Conservation (phyloP, 2,888 invertebrate genomes). For the Spicauda simplicius region DNA sequence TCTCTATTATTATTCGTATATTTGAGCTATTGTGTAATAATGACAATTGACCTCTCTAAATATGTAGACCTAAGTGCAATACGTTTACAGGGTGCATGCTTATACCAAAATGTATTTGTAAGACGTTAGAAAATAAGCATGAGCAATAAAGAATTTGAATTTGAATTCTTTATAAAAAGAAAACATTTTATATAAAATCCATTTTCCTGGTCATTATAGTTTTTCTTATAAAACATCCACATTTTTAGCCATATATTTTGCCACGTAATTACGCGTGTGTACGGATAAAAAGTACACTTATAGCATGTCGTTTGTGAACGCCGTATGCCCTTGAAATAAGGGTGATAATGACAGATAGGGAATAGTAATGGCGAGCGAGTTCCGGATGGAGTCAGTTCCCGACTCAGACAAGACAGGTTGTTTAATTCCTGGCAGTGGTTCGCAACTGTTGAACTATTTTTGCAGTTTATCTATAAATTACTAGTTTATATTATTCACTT, state of each 20-base stretch:
- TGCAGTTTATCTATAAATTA: too few species aligned
- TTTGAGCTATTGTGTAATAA: too few species aligned
- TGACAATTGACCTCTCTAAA: too few species aligned
- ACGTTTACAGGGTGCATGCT: too few species aligned
- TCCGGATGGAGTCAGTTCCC: conserved; percentile 66
- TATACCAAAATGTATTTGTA: too few species aligned
- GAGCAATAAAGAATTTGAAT: too few species aligned
- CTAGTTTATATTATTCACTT: too few species aligned
- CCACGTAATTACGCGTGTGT: not conserved
- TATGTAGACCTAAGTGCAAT: too few species aligned
- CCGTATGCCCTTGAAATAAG: not conserved
- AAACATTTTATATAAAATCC: too few species aligned
- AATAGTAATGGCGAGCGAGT: conserved; percentile 38
- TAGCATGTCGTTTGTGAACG: not conserved
- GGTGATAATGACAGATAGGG: not conserved
- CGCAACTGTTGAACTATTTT: conserved; percentile 42
- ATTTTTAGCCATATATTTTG: not conserved
- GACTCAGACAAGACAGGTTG: conserved; percentile 61
- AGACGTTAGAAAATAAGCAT: too few species aligned
- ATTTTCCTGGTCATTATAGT: not conserved
- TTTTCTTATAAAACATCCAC: not conserved
- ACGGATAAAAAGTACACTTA: not conserved
- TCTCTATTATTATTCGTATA: too few species aligned
- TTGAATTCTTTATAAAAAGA: too few species aligned
- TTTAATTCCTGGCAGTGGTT: conserved; percentile 58